Conservation (phyloP, 2,113 vertebrate species). For the Danionella cerebrum region DNA sequence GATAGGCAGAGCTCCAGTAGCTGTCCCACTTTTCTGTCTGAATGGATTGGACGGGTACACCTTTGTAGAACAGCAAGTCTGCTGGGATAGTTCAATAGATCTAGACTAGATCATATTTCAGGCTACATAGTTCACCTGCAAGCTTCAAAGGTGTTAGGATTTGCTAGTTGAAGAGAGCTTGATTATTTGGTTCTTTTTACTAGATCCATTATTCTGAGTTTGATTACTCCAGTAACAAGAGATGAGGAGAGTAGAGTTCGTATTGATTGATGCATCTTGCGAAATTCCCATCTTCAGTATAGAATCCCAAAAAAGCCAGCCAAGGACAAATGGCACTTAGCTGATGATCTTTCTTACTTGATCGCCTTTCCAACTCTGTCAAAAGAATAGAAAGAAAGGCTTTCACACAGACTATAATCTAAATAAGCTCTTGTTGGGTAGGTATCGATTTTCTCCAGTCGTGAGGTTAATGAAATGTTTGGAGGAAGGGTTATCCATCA, state of each 20-base stretch:
- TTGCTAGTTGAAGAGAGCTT: neutral
- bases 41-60: slow-evolving; percentile 5
- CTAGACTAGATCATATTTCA: neutral
- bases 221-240: slow-evolving; percentile 33
- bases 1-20: slow-evolving; percentile 53
- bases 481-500: slow-evolving; percentile 44
- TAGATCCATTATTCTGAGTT: neutral
- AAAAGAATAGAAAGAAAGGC: slow-evolving; percentile 20
- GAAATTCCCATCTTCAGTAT: slow-evolving; percentile 48
- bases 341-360: slow-evolving; percentile 49
- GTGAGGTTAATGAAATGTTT: slow-evolving; percentile 58
- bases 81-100: neutral
- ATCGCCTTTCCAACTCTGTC: slow-evolving; percentile 45
- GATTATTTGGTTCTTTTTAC: neutral
- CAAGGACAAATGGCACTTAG: slow-evolving; percentile 60
- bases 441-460: slow-evolving; percentile 55
- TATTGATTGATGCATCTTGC: slow-evolving; percentile 37
- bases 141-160: neutral
- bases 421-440: slow-evolving; percentile 39
- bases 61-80: slow-evolving; percentile 6
- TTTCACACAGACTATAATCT: slow-evolving; percentile 44
- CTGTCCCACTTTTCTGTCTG: slow-evolving; percentile 40
- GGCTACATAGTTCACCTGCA: neutral
- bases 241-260: slow-evolving; percentile 21
- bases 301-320: slow-evolving; percentile 37